Conservation (phyloP, 2,113 vertebrate genomes). For the Mormoops blainvillei region DNA sequence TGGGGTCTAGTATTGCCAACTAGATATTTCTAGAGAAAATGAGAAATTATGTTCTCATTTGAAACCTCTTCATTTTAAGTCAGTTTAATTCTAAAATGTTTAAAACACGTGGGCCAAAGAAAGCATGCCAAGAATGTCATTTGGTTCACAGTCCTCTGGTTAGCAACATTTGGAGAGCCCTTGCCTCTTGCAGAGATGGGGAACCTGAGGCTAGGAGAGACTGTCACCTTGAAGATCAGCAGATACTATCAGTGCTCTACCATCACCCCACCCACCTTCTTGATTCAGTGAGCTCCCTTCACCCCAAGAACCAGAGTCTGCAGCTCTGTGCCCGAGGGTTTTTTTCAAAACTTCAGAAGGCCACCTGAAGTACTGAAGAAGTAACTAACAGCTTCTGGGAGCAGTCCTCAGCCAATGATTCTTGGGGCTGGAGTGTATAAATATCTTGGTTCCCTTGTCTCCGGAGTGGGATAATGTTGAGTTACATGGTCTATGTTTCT, state of each 20-base stretch:
- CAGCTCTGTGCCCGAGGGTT: not conserved
- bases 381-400: not conserved
- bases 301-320: not conserved
- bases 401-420: not conserved
- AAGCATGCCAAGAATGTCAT: not conserved
- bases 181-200: not conserved
- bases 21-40: conserved; percentile 20
- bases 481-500: not conserved
- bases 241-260: not conserved
- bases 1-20: not conserved
- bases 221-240: not conserved
- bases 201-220: not conserved
- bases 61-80: not conserved
- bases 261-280: not conserved
- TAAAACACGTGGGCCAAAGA: not conserved
- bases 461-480: not conserved
- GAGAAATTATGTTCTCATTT: not conserved
- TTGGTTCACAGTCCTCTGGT: not conserved
- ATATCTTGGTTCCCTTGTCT: not conserved
- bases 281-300: not conserved
- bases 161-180: not conserved
- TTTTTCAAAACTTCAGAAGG: not conserved
- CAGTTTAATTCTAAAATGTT: not conserved
- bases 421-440: not conserved
- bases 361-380: not conserved